Conservation (phyloP, 2,888 invertebrate species). For the Lypha dubia region DNA sequence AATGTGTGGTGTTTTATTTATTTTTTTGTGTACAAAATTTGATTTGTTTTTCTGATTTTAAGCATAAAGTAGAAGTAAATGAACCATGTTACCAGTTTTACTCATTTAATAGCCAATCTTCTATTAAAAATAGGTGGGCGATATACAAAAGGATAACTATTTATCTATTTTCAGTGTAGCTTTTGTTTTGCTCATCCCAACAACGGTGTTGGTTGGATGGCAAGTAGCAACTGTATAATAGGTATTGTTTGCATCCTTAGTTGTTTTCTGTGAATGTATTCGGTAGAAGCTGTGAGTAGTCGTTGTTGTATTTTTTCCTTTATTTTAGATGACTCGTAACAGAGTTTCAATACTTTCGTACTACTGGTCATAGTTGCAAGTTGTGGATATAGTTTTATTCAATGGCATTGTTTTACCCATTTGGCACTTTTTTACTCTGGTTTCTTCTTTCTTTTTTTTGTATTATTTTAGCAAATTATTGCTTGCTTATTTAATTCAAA, state of each 20-base stretch:
- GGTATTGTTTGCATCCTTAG: neutral
- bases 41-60: neutral
- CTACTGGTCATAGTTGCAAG: constrained; percentile 10
- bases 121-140: neutral
- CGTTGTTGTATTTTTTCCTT: neutral
- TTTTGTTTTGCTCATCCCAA: neutral
- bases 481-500: constrained; percentile 19
- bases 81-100: constrained; percentile 4
- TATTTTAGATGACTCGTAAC: neutral
- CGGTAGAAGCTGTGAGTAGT: neutral
- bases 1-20: no score
- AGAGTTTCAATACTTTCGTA: neutral
- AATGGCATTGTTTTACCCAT: constrained; percentile 27
- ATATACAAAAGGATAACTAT: neutral
- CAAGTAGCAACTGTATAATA: constrained; percentile 11
- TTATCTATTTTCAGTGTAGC: neutral
- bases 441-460: neutral
- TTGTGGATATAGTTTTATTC: neutral
- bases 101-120: constrained; percentile 10
- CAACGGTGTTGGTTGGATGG: neutral
- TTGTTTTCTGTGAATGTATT: neutral
- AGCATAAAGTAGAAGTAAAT: neutral
- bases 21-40: neutral
- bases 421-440: neutral
- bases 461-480: constrained; percentile 22